A percentile compares a stretch with the other conserved stretches of the same genome.
Evolutionary conservation across 2,888 invertebrate genomes (phyloP).

Genomic region (Stomorhina lunata): DNA sequence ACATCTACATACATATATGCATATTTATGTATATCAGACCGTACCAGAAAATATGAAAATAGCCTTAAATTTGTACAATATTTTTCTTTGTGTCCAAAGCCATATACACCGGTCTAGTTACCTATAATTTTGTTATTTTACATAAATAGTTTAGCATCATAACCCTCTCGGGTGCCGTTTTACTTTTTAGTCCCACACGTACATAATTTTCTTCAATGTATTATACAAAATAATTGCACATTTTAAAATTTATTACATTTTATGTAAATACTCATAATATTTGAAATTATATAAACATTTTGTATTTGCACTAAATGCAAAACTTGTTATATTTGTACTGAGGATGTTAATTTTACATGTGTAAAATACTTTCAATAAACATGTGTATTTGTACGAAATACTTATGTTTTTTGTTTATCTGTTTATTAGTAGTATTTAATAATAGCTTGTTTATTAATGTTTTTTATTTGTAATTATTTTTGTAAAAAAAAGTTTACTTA

Average conservation of each 20-base stretch:
- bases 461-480: not conserved
- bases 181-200: constrained; percentile 42
- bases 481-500: not conserved
- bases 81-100: too few species aligned
- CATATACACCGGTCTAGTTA: too few species aligned
- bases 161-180: constrained; percentile 65
- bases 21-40: not conserved
- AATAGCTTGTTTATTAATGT: not conserved
- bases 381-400: constrained; percentile 31
- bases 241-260: constrained; percentile 72
- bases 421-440: not conserved
- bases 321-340: not conserved
- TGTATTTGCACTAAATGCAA: not conserved
- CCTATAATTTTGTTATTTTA: not conserved
- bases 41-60: not conserved
- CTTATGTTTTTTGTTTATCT: not conserved
- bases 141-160: constrained; percentile 9
- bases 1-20: not conserved
- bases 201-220: not conserved
- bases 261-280: constrained; percentile 64
- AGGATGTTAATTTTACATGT: constrained; percentile 3
- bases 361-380: constrained; percentile 27
- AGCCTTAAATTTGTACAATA: not conserved
- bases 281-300: not conserved
- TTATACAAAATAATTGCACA: constrained; percentile 69